Evolutionary conservation across 2,797 vertebrate genomes (phyloP).

Genomic region (Pterois miles): DNA sequence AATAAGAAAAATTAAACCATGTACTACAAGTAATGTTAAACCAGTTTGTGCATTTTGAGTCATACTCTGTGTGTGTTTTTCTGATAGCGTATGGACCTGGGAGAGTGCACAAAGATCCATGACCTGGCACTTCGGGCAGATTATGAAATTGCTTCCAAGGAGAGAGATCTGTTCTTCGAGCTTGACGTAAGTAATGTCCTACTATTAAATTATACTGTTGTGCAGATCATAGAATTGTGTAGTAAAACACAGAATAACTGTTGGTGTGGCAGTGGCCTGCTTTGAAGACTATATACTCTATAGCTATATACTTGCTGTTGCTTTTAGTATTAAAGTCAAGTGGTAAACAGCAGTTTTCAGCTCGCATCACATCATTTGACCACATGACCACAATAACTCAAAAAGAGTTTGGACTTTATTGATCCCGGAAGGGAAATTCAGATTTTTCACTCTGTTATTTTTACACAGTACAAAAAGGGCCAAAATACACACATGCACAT

Average conservation of each 20-base stretch:
- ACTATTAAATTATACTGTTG: neutral
- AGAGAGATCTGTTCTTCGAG: constrained; percentile 97
- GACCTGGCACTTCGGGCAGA: constrained; percentile 98
- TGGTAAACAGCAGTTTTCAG: neutral
- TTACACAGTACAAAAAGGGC: no score
- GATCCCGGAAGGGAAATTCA: no score
- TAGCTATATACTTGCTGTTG: neutral
- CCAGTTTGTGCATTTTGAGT: neutral
- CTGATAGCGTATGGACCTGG: constrained; percentile 95
- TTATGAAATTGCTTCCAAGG: constrained; percentile 99
- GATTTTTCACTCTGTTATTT: no score
- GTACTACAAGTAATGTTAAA: neutral
- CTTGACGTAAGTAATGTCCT: constrained; percentile 90
- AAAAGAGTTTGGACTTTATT: no score
- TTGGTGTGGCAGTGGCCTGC: neutral
- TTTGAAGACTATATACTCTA: no score
- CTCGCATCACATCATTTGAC: neutral
- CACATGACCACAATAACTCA: neutral
- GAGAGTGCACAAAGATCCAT: constrained; percentile 98
- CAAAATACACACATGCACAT: no score
- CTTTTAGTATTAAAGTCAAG: neutral
- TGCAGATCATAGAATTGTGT: neutral
- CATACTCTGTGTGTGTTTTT: constrained; percentile 24
- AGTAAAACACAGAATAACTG: neutral
- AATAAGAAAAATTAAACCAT: neutral